These are phyloP conservation scores for Drosophila mayri DNA, from an alignment of 1,140 invertebrate genomes.

Conservation along the genomic window DNA sequence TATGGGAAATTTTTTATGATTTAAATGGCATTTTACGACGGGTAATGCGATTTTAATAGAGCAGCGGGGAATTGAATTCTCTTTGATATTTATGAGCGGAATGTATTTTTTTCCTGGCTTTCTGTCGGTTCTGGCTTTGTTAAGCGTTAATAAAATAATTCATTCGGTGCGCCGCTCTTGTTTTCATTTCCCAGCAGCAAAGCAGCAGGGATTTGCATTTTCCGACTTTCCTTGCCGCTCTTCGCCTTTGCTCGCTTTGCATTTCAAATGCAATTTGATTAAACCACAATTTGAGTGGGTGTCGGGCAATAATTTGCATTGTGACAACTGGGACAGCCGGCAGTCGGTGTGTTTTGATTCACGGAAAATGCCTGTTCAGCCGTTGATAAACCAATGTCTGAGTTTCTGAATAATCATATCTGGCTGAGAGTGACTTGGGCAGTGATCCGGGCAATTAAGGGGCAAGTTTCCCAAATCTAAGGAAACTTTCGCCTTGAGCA, in stretches of 20 bases:
- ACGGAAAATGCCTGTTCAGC: neutral
- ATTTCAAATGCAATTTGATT: conserved; percentile 53
- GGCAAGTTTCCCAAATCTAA: neutral
- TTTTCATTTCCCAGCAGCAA: conserved; percentile 21
- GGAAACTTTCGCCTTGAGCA: conserved; percentile 13
- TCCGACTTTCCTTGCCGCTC: conserved; percentile 6
- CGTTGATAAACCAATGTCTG: neutral
- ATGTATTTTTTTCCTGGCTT: neutral
- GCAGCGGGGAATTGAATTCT: conserved; percentile 44
- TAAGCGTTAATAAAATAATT: conserved; percentile 52
- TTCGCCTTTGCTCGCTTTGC: conserved; percentile 9
- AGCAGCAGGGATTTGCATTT: conserved; percentile 38
- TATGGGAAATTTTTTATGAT: conserved; percentile 41
- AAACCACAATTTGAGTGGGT: conserved; percentile 39
- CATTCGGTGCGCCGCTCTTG: conserved; percentile 25
- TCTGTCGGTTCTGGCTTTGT: conserved; percentile 18
- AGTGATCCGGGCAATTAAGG: neutral
- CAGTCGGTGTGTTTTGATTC: conserved; percentile 49
- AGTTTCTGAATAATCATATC: conserved; percentile 1
- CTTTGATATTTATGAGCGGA: conserved; percentile 45
- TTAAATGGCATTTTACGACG: conserved; percentile 63
- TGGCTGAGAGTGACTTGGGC: neutral
- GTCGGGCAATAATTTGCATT: conserved; percentile 45
- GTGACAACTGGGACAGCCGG: conserved; percentile 43
- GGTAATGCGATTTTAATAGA: conserved; percentile 61